Conservation (phyloP, 2,797 vertebrate species). For the Acrossocheilus wenchowensis region DNA sequence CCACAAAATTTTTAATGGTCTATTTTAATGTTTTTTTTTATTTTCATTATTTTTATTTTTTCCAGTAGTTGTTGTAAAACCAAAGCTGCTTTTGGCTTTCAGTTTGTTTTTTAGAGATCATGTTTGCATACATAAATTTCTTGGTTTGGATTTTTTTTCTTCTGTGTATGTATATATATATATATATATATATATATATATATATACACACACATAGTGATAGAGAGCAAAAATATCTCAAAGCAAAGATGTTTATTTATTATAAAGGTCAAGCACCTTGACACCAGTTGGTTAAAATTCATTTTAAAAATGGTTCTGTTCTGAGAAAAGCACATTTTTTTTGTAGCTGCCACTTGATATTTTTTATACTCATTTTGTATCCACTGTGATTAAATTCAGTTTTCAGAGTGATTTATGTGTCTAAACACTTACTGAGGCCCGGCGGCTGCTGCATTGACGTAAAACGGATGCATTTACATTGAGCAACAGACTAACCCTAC, state of each 20-base stretch:
- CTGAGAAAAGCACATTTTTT: neutral
- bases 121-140: neutral
- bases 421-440: neutral
- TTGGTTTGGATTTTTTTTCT: neutral
- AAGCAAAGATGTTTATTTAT: neutral
- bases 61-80: neutral
- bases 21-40: neutral
- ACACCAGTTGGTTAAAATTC: neutral
- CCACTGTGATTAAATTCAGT: neutral
- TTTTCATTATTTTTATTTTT: neutral
- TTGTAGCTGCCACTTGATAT: neutral
- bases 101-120: neutral
- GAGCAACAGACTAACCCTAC: neutral
- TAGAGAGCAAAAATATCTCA: neutral
- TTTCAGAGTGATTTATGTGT: neutral
- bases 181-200: no score
- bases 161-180: neutral
- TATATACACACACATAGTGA: neutral
- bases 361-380: neutral
- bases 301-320: neutral
- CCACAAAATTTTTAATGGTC: no score
- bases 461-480: neutral
- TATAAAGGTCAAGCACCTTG: neutral
- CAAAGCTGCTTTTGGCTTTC: neutral
- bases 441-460: no score